Percentiles rank a stretch among this genome's conserved stretches.
Evolutionary conservation across 35 echinoderm and acorn worm species (phyloP).

Genomic region (Stichopus chloronotus): DNA sequence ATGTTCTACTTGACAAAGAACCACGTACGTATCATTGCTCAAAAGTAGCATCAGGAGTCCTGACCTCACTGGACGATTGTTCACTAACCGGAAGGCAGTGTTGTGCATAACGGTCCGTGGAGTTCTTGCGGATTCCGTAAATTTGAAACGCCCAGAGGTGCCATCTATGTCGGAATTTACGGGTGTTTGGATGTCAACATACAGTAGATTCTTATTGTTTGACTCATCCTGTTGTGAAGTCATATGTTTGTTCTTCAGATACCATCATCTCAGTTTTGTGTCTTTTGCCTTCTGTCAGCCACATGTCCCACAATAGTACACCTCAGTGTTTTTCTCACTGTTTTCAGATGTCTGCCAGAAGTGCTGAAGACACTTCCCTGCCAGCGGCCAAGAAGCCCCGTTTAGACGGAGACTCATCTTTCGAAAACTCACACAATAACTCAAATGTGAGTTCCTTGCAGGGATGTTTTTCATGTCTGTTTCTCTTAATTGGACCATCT

Average conservation of each 20-base stretch:
- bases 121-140: too few species aligned
- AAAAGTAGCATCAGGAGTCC: too few species aligned
- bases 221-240: neutral
- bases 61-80: too few species aligned
- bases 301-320: neutral
- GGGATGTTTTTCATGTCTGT: neutral
- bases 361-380: slow-evolving; percentile 74
- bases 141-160: too few species aligned
- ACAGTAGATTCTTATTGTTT: neutral
- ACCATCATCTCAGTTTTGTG: neutral
- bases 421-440: slow-evolving; percentile 71
- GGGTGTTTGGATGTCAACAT: too few species aligned
- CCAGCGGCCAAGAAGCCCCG: slow-evolving; percentile 83
- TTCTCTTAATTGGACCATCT: neutral
- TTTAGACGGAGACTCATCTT: slow-evolving; percentile 53
- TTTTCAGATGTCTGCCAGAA: slow-evolving; percentile 81
- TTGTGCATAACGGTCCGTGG: too few species aligned
- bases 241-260: neutral
- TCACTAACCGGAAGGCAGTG: too few species aligned
- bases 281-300: neutral
- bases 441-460: slow-evolving; percentile 61
- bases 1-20: too few species aligned
- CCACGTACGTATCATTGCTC: too few species aligned
- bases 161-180: too few species aligned
- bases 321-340: slow-evolving; percentile 24